Percentiles rank a stretch among this genome's conserved stretches.
Evolutionary conservation across 2,888 invertebrate genomes (phyloP).

Genomic region (Clepsis dumicolana): DNA sequence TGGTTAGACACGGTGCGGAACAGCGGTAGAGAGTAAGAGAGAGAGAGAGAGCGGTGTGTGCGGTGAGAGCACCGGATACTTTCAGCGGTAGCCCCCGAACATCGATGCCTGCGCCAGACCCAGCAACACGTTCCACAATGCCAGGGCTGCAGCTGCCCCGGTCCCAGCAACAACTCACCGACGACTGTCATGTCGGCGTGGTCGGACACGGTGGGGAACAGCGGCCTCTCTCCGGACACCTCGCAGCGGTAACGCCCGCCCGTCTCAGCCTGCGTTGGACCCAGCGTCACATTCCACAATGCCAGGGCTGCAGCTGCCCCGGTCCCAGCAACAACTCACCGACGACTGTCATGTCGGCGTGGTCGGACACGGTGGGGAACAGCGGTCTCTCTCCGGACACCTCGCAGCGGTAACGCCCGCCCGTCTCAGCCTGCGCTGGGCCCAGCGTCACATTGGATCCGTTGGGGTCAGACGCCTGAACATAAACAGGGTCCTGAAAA

Average conservation of each 20-base stretch:
- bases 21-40: no score
- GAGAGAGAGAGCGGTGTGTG: no score
- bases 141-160: not conserved
- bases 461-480: slow-evolving; percentile 84
- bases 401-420: slow-evolving; percentile 90
- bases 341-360: slow-evolving; percentile 89
- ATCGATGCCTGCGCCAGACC: slow-evolving; percentile 87
- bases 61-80: no score
- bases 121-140: slow-evolving; percentile 77
- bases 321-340: slow-evolving; percentile 75
- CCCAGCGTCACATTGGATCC: slow-evolving; percentile 86
- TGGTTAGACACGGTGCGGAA: no score
- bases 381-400: slow-evolving; percentile 91
- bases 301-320: not conserved
- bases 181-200: slow-evolving; percentile 89
- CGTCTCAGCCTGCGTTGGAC: slow-evolving; percentile 86
- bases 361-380: slow-evolving; percentile 89
- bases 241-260: slow-evolving; percentile 90
- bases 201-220: slow-evolving; percentile 89
- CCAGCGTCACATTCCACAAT: slow-evolving; percentile 79
- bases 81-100: no score
- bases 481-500: slow-evolving; percentile 55
- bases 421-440: slow-evolving; percentile 87
- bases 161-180: slow-evolving; percentile 75
- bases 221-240: slow-evolving; percentile 90